Base-by-base conservation (phyloP, 2,797 vertebrate genomes). In the Gambusia yucatana region DNA sequence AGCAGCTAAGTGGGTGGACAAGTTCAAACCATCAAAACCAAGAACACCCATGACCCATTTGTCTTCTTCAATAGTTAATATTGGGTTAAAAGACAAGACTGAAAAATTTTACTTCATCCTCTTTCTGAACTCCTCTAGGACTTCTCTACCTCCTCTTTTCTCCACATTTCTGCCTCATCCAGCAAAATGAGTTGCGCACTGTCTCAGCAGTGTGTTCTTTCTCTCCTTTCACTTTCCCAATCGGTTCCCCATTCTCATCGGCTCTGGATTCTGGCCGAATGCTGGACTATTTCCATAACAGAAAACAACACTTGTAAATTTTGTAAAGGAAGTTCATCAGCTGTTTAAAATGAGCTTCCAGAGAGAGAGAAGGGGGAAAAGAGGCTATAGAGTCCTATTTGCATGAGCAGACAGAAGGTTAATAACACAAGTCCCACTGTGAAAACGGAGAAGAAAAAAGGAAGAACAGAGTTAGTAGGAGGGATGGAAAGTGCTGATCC, bases 401-500 rank as follows among this genome's bases (percentile, higher is more conserved):
- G 92, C 93, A 94, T 95, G 91, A 92, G 89, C 84, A 94, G 93
- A 94, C 94, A 94, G 89, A 92, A 94, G 94, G 94, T 95, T 95
- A 95, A 95, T 95, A 96, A 93, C 89, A 89, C 81, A 82, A 84
- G 90, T 81, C 92, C 88, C 83, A 91, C 82, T 93, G 87, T 92
- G 92, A 94, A 87, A 92, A 91, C 89, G 87, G 84, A 91, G 90
- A 73, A 70, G 13, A 86, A 84, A 84, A 83, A 89, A 74, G 86
- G 81, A 85, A 85, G 90, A 89, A 89, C 85, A 84, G 89, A 89
- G 87, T 41, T 87, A 84, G 91, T 83, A 88, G 90, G 89, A 89
- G 86, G 87, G 85, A 92, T 87, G 78, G 88, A 93, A 94, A 94
- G 86, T 93, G 93, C 92, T 94, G 92, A 95, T 93, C 89, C 84